These are phyloP conservation scores for Polyommatus icarus DNA, from an alignment of 2,888 invertebrate species.

Conservation along the genomic window DNA sequence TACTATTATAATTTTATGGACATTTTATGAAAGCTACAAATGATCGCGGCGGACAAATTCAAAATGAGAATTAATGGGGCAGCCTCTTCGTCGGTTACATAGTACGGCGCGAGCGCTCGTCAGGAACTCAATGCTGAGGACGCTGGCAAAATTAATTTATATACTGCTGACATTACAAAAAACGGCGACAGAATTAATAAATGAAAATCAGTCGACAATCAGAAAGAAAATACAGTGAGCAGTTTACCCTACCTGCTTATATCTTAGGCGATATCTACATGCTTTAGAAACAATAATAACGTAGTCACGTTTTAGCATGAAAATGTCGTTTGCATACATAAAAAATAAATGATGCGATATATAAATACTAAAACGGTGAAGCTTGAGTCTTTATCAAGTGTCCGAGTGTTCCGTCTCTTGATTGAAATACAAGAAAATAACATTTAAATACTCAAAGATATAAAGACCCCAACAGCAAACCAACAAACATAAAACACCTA, in stretches of 20 bases:
- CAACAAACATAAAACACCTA: too few species aligned
- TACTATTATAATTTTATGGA: not conserved
- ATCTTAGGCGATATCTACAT: not conserved
- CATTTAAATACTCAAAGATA: too few species aligned
- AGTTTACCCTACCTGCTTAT: not conserved
- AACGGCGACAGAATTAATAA: not conserved
- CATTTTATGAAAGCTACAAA: not conserved
- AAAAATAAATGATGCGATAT: slow-evolving; percentile 50
- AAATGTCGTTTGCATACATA: slow-evolving; percentile 26
- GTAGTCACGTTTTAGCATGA: slow-evolving; percentile 18
- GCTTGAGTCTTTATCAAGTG: not conserved
- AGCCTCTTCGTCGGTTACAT: not conserved
- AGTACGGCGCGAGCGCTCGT: not conserved
- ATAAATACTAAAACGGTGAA: not conserved
- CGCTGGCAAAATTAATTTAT: not conserved
- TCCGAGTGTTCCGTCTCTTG: not conserved
- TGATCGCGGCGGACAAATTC: not conserved
- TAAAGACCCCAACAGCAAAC: too few species aligned
- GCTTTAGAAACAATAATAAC: not conserved
- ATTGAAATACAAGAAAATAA: not conserved
- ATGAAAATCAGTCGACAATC: not conserved
- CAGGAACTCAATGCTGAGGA: not conserved
- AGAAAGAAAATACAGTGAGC: not conserved
- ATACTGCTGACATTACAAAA: not conserved
- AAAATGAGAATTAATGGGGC: not conserved